These are phyloP conservation scores for Sarcophaga variegata DNA, from an alignment of 2,888 invertebrate species.

Conservation along the genomic window DNA sequence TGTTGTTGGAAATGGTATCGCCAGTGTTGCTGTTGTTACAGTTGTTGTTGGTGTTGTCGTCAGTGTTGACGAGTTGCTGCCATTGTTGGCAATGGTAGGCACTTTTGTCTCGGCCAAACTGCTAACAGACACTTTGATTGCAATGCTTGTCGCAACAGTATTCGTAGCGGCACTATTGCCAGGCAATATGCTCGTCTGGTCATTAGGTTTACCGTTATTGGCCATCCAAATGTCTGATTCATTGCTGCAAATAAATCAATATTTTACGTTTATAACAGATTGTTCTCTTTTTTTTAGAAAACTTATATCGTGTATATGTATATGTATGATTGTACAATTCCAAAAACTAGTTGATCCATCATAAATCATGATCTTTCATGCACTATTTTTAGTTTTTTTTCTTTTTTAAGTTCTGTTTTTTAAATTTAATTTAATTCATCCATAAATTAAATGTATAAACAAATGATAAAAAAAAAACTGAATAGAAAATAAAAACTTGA, in stretches of 20 bases:
- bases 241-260: conserved; percentile 54
- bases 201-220: neutral
- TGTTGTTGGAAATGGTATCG: conserved; percentile 64
- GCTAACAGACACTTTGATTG: neutral
- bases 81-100: conserved; percentile 37
- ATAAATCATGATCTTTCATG: too few relatives aligned
- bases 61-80: conserved; percentile 55
- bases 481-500: too few relatives aligned
- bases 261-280: neutral
- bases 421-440: too few relatives aligned
- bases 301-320: too few relatives aligned
- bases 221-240: conserved; percentile 63
- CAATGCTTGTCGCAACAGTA: neutral
- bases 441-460: too few relatives aligned
- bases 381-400: too few relatives aligned
- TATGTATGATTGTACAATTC: too few relatives aligned
- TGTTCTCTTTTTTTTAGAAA: neutral
- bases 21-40: conserved; percentile 50
- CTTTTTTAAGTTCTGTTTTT: too few relatives aligned
- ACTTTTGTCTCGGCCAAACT: conserved; percentile 57
- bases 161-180: neutral
- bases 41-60: conserved; percentile 55
- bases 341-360: too few relatives aligned
- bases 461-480: too few relatives aligned
- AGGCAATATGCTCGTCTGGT: conserved; percentile 10